phyloP scores from a whole-genome alignment of 2,888 invertebrate genomes.

The Dryocosmus kuriphilus region DNA sequence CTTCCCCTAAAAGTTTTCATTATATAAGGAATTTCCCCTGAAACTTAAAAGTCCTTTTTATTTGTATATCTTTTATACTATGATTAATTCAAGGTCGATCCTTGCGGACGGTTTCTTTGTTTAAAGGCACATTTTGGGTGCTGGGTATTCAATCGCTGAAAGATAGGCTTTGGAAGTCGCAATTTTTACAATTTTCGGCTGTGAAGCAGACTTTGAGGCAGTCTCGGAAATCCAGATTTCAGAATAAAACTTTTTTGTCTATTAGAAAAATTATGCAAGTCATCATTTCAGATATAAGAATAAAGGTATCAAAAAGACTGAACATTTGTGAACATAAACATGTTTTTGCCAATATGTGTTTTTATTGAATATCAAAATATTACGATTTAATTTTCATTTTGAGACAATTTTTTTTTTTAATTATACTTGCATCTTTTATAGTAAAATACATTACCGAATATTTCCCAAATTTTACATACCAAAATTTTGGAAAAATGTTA shows the following conservation, averaged over 20 bases:
- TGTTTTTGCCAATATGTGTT: no score
- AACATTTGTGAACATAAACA: no score
- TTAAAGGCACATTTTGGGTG: constrained; percentile 18
- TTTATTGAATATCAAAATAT: no score
- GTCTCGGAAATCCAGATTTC: constrained; percentile 11
- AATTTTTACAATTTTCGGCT: constrained; percentile 2
- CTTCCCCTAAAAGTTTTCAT: constrained; percentile 21
- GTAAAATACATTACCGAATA: no score
- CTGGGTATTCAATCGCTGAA: background rate
- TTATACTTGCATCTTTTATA: no score
- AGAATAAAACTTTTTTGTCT: no score
- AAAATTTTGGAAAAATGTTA: no score
- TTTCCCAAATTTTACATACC: no score
- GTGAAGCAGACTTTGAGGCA: background rate
- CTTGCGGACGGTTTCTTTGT: constrained; percentile 11
- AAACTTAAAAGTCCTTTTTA: background rate
- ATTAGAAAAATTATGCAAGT: background rate
- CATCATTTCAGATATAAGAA: no score
- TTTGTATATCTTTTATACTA: constrained; percentile 7
- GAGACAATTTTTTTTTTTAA: no score
- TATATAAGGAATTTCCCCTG: background rate
- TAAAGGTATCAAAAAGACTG: no score
- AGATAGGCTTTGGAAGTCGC: background rate
- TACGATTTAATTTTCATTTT: no score
- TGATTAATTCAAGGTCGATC: background rate